A percentile compares a stretch with the other conserved stretches of the same genome.
These are phyloP conservation scores for Habrosyne pyritoides DNA, from an alignment of 2,888 invertebrate species.

Conservation along the genomic window DNA sequence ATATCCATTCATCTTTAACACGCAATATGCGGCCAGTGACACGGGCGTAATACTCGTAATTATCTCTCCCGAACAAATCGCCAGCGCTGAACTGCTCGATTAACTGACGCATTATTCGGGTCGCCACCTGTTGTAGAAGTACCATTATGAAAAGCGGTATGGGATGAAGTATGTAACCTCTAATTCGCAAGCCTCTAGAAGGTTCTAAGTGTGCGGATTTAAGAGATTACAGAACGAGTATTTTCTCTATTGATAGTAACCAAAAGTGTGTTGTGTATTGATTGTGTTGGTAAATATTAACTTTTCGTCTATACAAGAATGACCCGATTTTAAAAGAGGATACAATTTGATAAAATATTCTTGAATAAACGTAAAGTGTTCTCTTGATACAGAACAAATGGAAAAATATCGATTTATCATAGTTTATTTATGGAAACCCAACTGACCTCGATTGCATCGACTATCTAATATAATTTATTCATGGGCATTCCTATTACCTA, in stretches of 20 bases:
- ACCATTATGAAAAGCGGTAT: not conserved
- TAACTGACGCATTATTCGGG: slow-evolving; percentile 97
- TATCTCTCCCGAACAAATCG: slow-evolving; percentile 96
- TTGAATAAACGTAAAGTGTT: too few relatives aligned
- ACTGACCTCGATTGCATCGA: slow-evolving; percentile 1
- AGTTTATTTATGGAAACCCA: not conserved
- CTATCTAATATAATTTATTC: slow-evolving; percentile 6
- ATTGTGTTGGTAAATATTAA: not conserved
- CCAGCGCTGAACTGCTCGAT: slow-evolving; percentile 98
- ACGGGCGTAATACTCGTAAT: slow-evolving; percentile 97
- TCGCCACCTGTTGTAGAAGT: slow-evolving; percentile 89
- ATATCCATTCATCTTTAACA: slow-evolving; percentile 97
- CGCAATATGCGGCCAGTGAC: slow-evolving; percentile 96
- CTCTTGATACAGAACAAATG: not conserved
- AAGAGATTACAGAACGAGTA: not conserved
- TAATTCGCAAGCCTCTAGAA: not conserved
- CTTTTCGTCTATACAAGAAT: not conserved
- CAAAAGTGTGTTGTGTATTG: not conserved
- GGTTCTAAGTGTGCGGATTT: not conserved
- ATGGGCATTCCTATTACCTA: not conserved
- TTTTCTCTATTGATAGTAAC: not conserved
- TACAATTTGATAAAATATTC: too few relatives aligned
- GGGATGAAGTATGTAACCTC: not conserved
- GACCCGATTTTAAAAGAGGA: too few relatives aligned
- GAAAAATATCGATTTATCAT: slow-evolving; percentile 1